Evolutionary conservation across 2,797 vertebrate genomes (phyloP).

Genomic region (Liparis tanakae): DNA sequence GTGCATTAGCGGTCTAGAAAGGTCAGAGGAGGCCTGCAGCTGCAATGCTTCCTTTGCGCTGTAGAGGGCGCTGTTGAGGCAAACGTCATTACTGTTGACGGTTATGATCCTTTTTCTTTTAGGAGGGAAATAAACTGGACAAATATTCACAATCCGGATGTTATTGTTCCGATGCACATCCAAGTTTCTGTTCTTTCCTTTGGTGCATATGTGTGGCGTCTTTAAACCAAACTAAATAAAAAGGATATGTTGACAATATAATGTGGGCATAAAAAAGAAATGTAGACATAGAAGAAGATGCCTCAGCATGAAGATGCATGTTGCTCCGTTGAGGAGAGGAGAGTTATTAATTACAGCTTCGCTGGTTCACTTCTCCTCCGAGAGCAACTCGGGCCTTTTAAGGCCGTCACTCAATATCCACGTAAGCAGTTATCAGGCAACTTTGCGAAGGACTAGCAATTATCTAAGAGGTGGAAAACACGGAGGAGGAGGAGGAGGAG

Average conservation of each 20-base stretch:
- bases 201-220: background rate
- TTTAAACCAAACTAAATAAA: slow-evolving; percentile 5
- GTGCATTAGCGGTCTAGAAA: background rate
- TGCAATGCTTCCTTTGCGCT: slow-evolving; percentile 30
- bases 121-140: slow-evolving; percentile 4
- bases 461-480: slow-evolving; percentile 47
- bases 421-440: background rate
- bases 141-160: slow-evolving; percentile 21
- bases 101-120: background rate
- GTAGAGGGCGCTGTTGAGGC: slow-evolving; percentile 44
- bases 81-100: background rate
- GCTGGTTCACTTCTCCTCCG: slow-evolving; percentile 8
- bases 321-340: slow-evolving; percentile 32
- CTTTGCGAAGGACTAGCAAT: slow-evolving; percentile 35
- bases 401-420: slow-evolving; percentile 29
- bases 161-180: background rate
- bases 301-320: background rate
- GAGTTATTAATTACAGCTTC: slow-evolving; percentile 48
- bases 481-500: slow-evolving; percentile 19
- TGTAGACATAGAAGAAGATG: slow-evolving; percentile 33
- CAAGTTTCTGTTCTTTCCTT: slow-evolving; percentile 9
- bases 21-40: background rate
- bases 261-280: slow-evolving; percentile 7
- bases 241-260: slow-evolving; percentile 26
- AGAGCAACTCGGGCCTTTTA: slow-evolving; percentile 17